Conservation (phyloP, 2,797 vertebrate genomes). For the Podarcis siculus region DNA sequence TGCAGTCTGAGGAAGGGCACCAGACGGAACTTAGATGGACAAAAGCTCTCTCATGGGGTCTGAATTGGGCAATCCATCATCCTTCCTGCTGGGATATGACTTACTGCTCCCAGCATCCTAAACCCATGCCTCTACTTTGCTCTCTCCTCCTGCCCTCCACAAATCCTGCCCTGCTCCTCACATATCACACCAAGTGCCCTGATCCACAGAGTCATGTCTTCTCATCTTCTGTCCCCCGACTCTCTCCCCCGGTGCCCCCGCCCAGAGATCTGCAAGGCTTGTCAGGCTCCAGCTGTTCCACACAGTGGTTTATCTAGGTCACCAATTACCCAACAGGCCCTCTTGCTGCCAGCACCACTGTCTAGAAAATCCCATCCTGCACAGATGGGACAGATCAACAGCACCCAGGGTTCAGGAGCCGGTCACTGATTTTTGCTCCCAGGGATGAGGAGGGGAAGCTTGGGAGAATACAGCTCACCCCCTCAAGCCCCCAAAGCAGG, state of each 20-base stretch:
- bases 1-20: too few relatives aligned
- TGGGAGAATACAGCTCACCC: neutral
- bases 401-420: neutral
- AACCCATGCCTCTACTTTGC: neutral
- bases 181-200: neutral
- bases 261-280: neutral
- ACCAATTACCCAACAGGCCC: conserved; percentile 1
- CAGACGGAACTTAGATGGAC: too few relatives aligned
- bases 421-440: neutral
- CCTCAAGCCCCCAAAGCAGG: neutral
- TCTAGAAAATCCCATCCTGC: neutral
- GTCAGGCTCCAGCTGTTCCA: conserved; percentile 24
- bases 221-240: neutral
- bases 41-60: neutral
- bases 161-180: neutral
- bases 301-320: conserved; percentile 30
- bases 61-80: neutral
- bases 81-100: neutral
- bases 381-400: conserved; percentile 20
- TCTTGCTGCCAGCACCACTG: neutral
- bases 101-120: neutral
- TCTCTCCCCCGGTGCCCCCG: neutral
- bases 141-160: neutral
- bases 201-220: neutral
- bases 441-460: neutral